These are phyloP conservation scores for Archegozetes longisetosus DNA, from an alignment of 1,140 invertebrate genomes.

Conservation along the genomic window DNA sequence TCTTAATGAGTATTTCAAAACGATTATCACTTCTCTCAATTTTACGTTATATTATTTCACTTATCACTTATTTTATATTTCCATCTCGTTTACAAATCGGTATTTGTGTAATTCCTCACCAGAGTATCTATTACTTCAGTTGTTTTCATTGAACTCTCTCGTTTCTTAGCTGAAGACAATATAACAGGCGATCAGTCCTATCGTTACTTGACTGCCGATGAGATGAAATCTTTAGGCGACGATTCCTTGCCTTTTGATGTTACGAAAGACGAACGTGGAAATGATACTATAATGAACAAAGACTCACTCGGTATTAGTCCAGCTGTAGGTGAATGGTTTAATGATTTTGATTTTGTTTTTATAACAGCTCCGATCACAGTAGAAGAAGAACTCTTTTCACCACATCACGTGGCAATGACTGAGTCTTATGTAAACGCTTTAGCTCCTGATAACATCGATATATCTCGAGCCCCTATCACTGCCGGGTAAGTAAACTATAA, in stretches of 20 bases:
- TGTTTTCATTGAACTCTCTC: background rate
- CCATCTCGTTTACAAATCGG: too few relatives aligned
- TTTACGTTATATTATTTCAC: too few relatives aligned
- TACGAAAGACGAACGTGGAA: slow-evolving; percentile 82
- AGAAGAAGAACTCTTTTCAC: slow-evolving; percentile 43
- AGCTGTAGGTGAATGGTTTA: background rate
- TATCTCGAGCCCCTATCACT: slow-evolving; percentile 61
- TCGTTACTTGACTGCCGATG: slow-evolving; percentile 67
- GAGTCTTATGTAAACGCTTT: slow-evolving; percentile 38
- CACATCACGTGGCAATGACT: slow-evolving; percentile 34
- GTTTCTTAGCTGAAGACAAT: slow-evolving; percentile 59
- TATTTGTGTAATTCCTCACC: too few relatives aligned
- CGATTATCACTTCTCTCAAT: too few relatives aligned
- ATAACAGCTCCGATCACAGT: slow-evolving; percentile 37
- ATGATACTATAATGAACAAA: slow-evolving; percentile 53
- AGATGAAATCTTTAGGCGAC: slow-evolving; percentile 84
- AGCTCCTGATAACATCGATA: slow-evolving; percentile 69
- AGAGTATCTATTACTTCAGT: background rate
- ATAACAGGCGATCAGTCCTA: slow-evolving; percentile 78
- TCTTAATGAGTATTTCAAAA: slow-evolving; percentile 3
- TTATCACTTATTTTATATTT: too few relatives aligned
- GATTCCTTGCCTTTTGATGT: slow-evolving; percentile 84
- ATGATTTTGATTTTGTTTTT: background rate
- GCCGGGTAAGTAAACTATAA: slow-evolving; percentile 52
- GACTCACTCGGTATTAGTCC: slow-evolving; percentile 5